Evolutionary conservation across 1,140 invertebrate genomes (phyloP).

Genomic region (Melipona quadrifasciata): DNA sequence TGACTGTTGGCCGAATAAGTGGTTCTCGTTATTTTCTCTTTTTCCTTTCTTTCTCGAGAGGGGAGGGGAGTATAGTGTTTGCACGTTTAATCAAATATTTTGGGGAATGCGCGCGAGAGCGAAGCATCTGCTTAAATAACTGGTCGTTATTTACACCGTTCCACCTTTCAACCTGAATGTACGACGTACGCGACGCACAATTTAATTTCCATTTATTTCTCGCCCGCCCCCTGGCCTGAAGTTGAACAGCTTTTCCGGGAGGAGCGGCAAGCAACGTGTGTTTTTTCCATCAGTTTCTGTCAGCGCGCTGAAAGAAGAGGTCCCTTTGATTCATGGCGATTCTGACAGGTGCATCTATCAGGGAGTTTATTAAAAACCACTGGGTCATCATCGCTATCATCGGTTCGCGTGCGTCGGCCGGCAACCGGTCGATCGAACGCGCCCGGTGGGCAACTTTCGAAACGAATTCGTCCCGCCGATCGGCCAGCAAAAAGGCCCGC

Average conservation of each 20-base stretch:
- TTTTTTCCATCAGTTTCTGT: not conserved
- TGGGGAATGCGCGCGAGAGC: too few species aligned
- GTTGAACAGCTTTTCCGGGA: not conserved
- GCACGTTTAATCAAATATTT: too few species aligned
- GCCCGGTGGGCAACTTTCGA: conserved; percentile 2
- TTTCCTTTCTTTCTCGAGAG: not conserved
- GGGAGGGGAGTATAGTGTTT: too few species aligned
- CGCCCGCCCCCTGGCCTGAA: too few species aligned
- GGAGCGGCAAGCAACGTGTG: not conserved
- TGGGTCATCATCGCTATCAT: not conserved
- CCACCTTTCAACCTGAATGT: not conserved
- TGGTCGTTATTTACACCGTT: not conserved
- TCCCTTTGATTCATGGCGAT: not conserved
- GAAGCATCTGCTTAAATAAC: not conserved
- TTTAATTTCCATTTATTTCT: not conserved
- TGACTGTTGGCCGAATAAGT: not conserved
- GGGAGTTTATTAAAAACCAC: conserved; percentile 16
- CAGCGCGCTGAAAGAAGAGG: not conserved
- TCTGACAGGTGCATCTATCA: not conserved
- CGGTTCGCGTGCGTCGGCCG: not conserved
- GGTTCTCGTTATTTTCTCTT: not conserved
- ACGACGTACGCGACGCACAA: not conserved
- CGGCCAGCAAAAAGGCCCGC: not conserved
- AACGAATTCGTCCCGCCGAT: conserved; percentile 22
- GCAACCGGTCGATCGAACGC: not conserved